These are phyloP conservation scores for Rhagonycha lutea DNA, from an alignment of 2,888 invertebrate genomes.

Conservation along the genomic window DNA sequence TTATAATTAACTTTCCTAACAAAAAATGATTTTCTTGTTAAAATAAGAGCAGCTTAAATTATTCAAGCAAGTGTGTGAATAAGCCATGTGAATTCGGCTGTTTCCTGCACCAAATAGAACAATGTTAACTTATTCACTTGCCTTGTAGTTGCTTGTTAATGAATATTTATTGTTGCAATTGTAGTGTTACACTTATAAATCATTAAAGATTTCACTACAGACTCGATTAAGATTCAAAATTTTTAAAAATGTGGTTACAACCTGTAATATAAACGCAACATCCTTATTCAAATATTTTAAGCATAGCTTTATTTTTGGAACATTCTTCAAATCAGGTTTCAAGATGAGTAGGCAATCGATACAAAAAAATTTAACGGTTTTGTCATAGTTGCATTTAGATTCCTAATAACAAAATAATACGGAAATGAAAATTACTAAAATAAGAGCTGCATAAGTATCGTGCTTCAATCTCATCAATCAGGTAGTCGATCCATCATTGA, in stretches of 20 bases:
- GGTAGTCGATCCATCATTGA: background rate
- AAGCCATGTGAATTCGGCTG: slow-evolving; percentile 31
- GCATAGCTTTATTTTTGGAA: slow-evolving; percentile 2
- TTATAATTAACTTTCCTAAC: slow-evolving; percentile 1
- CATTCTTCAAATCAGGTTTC: slow-evolving; percentile 21
- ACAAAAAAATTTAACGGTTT: slow-evolving; percentile 18
- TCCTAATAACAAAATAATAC: background rate
- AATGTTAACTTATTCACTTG: slow-evolving; percentile 24
- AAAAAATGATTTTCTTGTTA: slow-evolving; percentile 16
- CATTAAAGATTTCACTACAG: slow-evolving; percentile 23
- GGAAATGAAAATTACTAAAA: background rate
- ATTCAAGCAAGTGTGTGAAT: slow-evolving; percentile 27
- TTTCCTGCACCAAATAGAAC: slow-evolving; percentile 29
- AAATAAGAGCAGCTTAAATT: slow-evolving; percentile 24
- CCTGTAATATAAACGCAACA: background rate
- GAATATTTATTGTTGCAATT: slow-evolving; percentile 32
- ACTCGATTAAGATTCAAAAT: slow-evolving; percentile 12
- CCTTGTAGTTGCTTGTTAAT: slow-evolving; percentile 24
- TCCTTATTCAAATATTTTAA: background rate
- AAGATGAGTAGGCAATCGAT: slow-evolving; percentile 15
- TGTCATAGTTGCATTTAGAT: background rate
- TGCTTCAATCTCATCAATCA: background rate
- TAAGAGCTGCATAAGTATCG: background rate
- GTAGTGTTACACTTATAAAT: slow-evolving; percentile 32
- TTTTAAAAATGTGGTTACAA: background rate